Base-by-base conservation (phyloP, 1,140 invertebrate genomes). In the Euwallacea fornicatus region DNA sequence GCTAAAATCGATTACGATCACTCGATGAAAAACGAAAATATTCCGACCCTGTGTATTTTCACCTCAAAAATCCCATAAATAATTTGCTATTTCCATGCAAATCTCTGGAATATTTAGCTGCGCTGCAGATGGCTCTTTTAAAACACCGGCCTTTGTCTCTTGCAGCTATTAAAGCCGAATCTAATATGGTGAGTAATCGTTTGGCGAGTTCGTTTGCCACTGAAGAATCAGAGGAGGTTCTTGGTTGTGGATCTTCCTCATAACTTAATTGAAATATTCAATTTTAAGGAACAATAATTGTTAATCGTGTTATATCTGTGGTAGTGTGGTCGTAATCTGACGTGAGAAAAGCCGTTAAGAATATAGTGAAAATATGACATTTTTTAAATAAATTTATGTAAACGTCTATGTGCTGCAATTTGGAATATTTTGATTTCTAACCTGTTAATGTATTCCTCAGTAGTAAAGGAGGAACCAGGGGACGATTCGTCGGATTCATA, bases 11-110 rank as follows among this genome's bases (percentile, higher is more conserved):
- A 54, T 63, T 41, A 55, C n/a, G 9, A 10, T 54, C 33, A 43
- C 0, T 33, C 1, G 2, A 42, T 42, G 9, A 43, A 9, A 58
- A 61, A 61, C 41, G 4, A 4, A 42, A 61, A 61, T 42, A 10
- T 42, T 11, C 42, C 10, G 11, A 13, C 9, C 21, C 41, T n/a
- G 43, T 66, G 11, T 16, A 71, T 42, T 7, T 10, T 58, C 83
- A 90, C 89, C 89, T 88, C 88, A 88, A 90, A 56, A 90, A 81
- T 11, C 89, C 89, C 60, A 90, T 78, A 87, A 88, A 89, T 72
- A 89, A 85, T 78, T 84, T 85, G 46, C 84, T 85, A 9, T 80
- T 82, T 58, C 85, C 84, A 0, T 77, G 73, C 21, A 84, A 76
- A 15, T 78, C 76, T 64, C 85, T 85, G 0, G 87, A 87, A 69